Conservation (phyloP, 2,113 vertebrate species). For the Collichthys lucidus region DNA sequence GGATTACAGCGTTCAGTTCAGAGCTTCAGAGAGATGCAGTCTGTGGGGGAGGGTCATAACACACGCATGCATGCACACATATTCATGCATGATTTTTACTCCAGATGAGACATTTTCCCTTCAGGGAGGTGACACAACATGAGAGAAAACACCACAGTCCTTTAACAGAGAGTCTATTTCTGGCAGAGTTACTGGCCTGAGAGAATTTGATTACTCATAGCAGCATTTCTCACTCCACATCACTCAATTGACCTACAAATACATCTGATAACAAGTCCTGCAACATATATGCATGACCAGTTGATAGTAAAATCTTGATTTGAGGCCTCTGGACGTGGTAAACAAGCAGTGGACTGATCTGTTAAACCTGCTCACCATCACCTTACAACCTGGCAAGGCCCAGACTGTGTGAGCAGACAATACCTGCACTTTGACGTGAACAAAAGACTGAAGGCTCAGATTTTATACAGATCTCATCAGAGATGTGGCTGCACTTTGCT, state of each 20-base stretch:
- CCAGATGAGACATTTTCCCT: conserved; percentile 73
- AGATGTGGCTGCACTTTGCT: background rate
- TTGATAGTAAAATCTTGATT: background rate
- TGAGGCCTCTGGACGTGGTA: background rate
- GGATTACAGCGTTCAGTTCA: conserved; percentile 61
- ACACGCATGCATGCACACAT: conserved; percentile 72
- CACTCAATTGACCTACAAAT: conserved; percentile 53
- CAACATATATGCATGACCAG: background rate
- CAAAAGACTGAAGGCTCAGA: background rate
- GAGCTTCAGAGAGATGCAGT: conserved; percentile 64
- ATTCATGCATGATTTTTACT: conserved; percentile 66
- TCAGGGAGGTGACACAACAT: conserved; percentile 72
- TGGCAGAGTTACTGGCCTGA: conserved; percentile 73
- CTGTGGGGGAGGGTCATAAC: conserved; percentile 60
- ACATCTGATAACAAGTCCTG: conserved; percentile 7
- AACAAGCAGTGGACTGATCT: conserved; percentile 9
- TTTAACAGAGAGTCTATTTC: conserved; percentile 73
- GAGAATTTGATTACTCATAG: conserved; percentile 71
- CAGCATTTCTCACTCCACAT: conserved; percentile 65
- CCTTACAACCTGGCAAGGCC: conserved; percentile 44
- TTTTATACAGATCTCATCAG: background rate
- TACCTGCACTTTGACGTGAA: background rate
- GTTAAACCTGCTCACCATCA: conserved; percentile 18
- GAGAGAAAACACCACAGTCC: conserved; percentile 55
- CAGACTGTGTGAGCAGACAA: conserved; percentile 22